These are phyloP conservation scores for Sciurus vulgaris DNA, from an alignment of 2,797 vertebrate species.

Conservation along the genomic window DNA sequence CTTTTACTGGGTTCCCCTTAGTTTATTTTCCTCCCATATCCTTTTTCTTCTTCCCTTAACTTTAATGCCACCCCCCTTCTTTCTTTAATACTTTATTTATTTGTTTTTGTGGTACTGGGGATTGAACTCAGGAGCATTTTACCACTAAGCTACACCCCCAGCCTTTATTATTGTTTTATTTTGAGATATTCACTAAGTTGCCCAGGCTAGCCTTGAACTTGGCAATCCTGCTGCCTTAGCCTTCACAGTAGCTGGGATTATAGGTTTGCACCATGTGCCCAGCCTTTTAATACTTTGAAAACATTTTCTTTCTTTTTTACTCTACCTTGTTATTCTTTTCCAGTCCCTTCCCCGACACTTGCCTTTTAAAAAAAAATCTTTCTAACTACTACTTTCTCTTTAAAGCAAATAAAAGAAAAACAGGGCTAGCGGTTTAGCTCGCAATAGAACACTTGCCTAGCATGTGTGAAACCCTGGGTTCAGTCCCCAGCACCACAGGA, in stretches of 20 bases:
- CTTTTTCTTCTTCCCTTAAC: background rate
- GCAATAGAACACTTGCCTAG: background rate
- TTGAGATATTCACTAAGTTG: too few relatives aligned
- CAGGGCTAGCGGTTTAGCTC: background rate
- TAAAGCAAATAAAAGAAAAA: background rate
- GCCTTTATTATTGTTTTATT: too few relatives aligned
- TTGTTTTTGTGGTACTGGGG: too few relatives aligned
- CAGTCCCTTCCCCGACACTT: too few relatives aligned
- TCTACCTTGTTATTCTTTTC: background rate
- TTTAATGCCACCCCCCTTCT: background rate
- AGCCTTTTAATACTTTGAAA: background rate
- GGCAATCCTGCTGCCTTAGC: too few relatives aligned
- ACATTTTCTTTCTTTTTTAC: background rate
- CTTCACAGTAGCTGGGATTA: too few relatives aligned
- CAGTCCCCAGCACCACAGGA: background rate
- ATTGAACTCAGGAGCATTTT: too few relatives aligned
- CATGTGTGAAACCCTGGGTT: background rate
- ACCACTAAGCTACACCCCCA: too few relatives aligned
- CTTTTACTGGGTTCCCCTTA: background rate
- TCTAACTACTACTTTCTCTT: slow-evolving; percentile 41
- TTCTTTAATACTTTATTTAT: background rate
- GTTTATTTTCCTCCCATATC: background rate
- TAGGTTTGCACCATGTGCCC: too few relatives aligned
- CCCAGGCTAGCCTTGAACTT: too few relatives aligned
- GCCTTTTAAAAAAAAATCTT: background rate